Conservation (phyloP, 2,113 vertebrate genomes). For the Phalacrocorax pelagicus region DNA sequence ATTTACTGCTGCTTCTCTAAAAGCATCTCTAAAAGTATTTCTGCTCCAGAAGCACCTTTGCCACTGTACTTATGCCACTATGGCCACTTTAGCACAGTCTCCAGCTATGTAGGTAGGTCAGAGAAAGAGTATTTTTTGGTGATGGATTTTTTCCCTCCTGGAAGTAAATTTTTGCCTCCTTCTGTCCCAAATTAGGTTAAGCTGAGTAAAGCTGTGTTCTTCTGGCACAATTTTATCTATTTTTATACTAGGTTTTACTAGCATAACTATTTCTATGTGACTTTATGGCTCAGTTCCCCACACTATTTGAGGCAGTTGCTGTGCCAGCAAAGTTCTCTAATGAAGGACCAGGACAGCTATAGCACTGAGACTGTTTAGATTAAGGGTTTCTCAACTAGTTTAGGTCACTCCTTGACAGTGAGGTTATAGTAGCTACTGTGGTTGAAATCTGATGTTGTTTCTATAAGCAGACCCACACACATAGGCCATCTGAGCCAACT, state of each 20-base stretch:
- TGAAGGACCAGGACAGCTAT: neutral
- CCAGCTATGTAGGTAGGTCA: neutral
- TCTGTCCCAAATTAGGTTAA: neutral
- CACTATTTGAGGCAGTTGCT: neutral
- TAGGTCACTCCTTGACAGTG: neutral
- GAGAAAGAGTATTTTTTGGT: neutral
- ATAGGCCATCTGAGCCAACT: neutral
- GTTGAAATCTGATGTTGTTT: neutral
- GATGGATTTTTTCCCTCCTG: neutral
- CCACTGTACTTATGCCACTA: neutral
- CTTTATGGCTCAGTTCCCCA: neutral
- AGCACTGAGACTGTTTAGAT: neutral
- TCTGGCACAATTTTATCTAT: neutral
- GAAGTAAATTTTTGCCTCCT: neutral
- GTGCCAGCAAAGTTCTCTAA: neutral
- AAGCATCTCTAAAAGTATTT: neutral
- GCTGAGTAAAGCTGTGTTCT: neutral
- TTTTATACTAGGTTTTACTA: slow-evolving; percentile 2
- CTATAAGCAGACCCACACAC: neutral
- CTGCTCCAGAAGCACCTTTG: neutral
- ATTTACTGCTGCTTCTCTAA: neutral
- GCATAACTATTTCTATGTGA: neutral
- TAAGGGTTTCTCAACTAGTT: neutral
- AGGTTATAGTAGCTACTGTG: neutral
- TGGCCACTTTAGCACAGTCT: neutral